phyloP scores from a whole-genome alignment of 2,113 vertebrate genomes.

The Nipponia nippon region DNA sequence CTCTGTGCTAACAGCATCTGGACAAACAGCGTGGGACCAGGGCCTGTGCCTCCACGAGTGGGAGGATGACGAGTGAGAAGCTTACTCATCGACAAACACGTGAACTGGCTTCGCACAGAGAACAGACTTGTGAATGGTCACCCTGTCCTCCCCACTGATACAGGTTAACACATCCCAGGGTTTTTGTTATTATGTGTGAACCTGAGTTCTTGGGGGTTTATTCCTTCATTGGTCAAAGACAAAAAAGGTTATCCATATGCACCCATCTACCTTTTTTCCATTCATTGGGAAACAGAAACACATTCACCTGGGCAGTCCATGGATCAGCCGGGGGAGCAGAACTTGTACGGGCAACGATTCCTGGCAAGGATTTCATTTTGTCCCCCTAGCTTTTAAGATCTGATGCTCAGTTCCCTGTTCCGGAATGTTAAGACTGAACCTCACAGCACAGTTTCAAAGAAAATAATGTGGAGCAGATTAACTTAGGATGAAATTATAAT shows the following conservation, averaged over 20 bases:
- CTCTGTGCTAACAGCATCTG: neutral
- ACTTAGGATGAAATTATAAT: neutral
- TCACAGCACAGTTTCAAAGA: neutral
- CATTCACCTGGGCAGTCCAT: neutral
- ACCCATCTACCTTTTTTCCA: neutral
- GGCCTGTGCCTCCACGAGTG: accelerated
- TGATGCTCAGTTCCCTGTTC: neutral
- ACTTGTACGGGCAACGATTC: neutral
- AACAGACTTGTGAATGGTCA: neutral
- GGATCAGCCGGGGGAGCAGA: neutral
- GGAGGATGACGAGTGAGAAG: neutral
- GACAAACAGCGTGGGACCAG: neutral
- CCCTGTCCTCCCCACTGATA: neutral
- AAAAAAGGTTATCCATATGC: neutral
- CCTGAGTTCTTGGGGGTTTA: neutral
- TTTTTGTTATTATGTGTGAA: neutral
- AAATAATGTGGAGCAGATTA: neutral
- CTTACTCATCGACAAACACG: neutral
- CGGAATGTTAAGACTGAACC: neutral
- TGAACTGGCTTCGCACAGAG: neutral
- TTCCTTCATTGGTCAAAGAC: neutral
- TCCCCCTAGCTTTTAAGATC: neutral
- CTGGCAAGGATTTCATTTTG: neutral
- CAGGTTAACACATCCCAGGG: neutral
- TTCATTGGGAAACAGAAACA: neutral